Percentiles rank a stretch among this genome's conserved stretches.
phyloP scores from a whole-genome alignment of 1,140 invertebrate genomes.

The Atta colombica region DNA sequence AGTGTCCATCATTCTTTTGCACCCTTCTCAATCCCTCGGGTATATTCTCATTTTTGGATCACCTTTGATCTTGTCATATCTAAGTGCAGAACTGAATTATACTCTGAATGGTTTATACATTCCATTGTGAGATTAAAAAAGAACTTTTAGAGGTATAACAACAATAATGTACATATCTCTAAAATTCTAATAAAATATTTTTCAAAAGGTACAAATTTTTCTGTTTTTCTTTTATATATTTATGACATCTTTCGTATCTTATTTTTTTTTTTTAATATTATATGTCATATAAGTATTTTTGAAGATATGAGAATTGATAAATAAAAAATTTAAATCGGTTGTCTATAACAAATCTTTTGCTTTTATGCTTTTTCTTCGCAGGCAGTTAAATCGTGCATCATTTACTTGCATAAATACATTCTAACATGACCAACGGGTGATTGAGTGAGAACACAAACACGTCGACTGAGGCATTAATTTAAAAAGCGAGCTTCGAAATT shows the following conservation, averaged over 20 bases:
- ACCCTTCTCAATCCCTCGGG: slow-evolving; percentile 21
- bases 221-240: no score
- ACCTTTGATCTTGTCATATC: slow-evolving; percentile 31
- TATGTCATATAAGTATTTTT: background rate
- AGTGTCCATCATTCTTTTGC: background rate
- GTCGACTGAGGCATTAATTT: slow-evolving; percentile 50
- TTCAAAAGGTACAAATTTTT: background rate
- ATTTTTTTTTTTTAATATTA: background rate
- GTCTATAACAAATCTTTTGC: background rate
- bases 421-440: slow-evolving; percentile 62
- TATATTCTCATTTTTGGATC: slow-evolving; percentile 50
- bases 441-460: slow-evolving; percentile 45
- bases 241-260: no score
- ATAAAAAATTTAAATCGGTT: background rate
- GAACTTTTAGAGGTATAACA: background rate
- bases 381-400: slow-evolving; percentile 60
- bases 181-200: background rate
- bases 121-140: background rate
- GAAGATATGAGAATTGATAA: background rate
- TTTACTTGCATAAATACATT: slow-evolving; percentile 76
- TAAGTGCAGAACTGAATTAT: slow-evolving; percentile 29
- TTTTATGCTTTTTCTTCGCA: slow-evolving; percentile 35
- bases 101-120: background rate
- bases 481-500: slow-evolving; percentile 43
- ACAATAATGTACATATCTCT: background rate